phyloP scores from a whole-genome alignment of 2,113 vertebrate species.

The Atherinomorus stipes region DNA sequence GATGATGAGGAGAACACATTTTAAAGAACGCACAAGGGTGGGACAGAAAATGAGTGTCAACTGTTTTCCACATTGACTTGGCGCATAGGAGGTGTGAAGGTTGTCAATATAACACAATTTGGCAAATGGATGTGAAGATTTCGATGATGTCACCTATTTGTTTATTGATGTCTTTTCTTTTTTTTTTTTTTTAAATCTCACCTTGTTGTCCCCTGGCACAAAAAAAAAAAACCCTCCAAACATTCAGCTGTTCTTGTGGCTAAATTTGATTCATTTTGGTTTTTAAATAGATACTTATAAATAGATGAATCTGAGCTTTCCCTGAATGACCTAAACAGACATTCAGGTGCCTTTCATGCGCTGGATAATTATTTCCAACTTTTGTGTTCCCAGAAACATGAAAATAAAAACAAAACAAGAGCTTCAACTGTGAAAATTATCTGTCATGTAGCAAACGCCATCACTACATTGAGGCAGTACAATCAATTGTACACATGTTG shows the following conservation, averaged over 20 bases:
- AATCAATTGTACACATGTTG: conserved; percentile 22
- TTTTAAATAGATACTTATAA: conserved; percentile 36
- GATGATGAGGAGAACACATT: neutral
- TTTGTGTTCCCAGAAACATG: conserved; percentile 10
- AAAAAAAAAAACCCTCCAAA: conserved; percentile 2
- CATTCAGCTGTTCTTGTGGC: neutral
- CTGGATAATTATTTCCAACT: conserved; percentile 11
- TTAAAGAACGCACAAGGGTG: neutral
- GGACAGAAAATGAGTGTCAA: conserved; percentile 2
- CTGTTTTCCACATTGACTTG: conserved; percentile 42
- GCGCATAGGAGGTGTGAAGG: conserved; percentile 39
- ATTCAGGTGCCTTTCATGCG: conserved; percentile 10
- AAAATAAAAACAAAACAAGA: neutral
- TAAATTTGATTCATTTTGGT: conserved; percentile 26
- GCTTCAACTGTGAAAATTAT: conserved; percentile 10
- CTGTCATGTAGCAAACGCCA: conserved; percentile 15
- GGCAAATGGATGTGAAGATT: conserved; percentile 33
- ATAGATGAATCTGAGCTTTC: conserved; percentile 16
- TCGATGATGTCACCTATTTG: conserved; percentile 46
- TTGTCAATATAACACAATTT: conserved; percentile 49
- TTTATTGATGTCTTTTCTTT: too few relatives aligned
- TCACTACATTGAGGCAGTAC: conserved; percentile 14
- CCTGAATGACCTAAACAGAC: conserved; percentile 4
- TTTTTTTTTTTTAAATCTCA: neutral
- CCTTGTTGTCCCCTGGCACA: neutral